Evolutionary conservation across 2,797 vertebrate species (phyloP).

Genomic region (Atherinosoma microstoma): DNA sequence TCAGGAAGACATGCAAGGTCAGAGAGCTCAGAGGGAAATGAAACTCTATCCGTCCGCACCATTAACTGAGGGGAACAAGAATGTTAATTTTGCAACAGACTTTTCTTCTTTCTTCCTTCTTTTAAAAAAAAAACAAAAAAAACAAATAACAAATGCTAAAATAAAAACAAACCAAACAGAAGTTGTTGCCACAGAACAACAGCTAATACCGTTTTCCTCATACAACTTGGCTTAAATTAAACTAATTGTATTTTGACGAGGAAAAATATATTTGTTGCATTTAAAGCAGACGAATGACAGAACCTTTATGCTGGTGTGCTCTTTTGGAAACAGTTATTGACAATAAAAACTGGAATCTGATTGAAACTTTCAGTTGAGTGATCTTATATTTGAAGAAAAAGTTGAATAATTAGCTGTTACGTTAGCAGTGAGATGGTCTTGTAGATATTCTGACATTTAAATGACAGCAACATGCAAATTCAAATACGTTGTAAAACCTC

Average conservation of each 20-base stretch:
- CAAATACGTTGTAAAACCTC: slow-evolving; percentile 20
- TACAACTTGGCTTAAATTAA: slow-evolving; percentile 15
- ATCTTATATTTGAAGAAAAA: slow-evolving; percentile 10
- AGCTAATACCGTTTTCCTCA: slow-evolving; percentile 17
- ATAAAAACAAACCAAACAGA: not conserved
- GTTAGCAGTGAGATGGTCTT: not conserved
- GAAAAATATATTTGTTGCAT: slow-evolving; percentile 1
- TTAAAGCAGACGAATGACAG: slow-evolving; percentile 27
- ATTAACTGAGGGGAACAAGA: slow-evolving; percentile 67
- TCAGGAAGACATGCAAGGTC: slow-evolving; percentile 83
- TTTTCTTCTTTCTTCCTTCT: slow-evolving; percentile 35
- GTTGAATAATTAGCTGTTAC: not conserved
- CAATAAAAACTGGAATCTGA: slow-evolving; percentile 20
- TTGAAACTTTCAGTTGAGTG: slow-evolving; percentile 3
- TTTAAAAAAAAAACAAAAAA: slow-evolving; percentile 12
- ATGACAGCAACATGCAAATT: slow-evolving; percentile 16
- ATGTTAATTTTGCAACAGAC: slow-evolving; percentile 61
- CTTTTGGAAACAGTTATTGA: slow-evolving; percentile 26
- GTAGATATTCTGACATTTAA: not conserved
- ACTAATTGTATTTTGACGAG: not conserved
- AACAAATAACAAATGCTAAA: too few relatives aligned
- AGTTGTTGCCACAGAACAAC: not conserved
- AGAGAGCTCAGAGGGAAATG: slow-evolving; percentile 82
- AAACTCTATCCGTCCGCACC: slow-evolving; percentile 82
- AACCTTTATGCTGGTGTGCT: slow-evolving; percentile 12